Evolutionary conservation across 2,113 vertebrate species (phyloP).

Genomic region (Prolemur simus): DNA sequence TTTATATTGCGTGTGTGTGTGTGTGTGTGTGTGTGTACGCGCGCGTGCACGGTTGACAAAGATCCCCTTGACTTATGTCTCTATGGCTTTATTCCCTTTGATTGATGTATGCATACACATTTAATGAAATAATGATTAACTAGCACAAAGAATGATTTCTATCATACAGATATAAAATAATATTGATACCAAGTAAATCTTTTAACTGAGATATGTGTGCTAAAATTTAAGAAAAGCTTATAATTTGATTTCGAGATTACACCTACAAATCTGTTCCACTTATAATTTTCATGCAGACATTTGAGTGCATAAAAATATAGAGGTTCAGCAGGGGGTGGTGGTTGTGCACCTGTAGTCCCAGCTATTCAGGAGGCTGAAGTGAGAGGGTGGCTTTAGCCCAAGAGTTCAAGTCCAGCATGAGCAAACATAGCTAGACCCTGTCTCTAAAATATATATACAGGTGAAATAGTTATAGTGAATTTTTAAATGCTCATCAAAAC

Average conservation of each 20-base stretch:
- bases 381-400: too few relatives aligned
- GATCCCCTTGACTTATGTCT: not conserved
- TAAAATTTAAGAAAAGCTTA: slow-evolving; percentile 55
- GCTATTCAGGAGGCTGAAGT: too few relatives aligned
- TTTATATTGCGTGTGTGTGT: not conserved
- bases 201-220: not conserved
- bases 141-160: not conserved
- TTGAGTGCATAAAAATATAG: not conserved
- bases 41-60: too few relatives aligned
- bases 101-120: not conserved
- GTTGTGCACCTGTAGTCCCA: too few relatives aligned
- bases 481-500: slow-evolving; percentile 23
- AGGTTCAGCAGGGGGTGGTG: not conserved
- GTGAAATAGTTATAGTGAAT: not conserved
- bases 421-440: too few relatives aligned
- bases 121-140: slow-evolving; percentile 14
- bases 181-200: not conserved
- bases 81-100: not conserved
- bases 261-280: not conserved
- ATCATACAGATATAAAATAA: not conserved
- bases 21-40: not conserved
- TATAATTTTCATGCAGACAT: slow-evolving; percentile 10
- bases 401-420: too few relatives aligned
- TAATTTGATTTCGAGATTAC: slow-evolving; percentile 30
- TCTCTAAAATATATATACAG: too few relatives aligned